Evolutionary conservation across 2,888 invertebrate genomes (phyloP).

Genomic region (Meiosimyza platycephala): DNA sequence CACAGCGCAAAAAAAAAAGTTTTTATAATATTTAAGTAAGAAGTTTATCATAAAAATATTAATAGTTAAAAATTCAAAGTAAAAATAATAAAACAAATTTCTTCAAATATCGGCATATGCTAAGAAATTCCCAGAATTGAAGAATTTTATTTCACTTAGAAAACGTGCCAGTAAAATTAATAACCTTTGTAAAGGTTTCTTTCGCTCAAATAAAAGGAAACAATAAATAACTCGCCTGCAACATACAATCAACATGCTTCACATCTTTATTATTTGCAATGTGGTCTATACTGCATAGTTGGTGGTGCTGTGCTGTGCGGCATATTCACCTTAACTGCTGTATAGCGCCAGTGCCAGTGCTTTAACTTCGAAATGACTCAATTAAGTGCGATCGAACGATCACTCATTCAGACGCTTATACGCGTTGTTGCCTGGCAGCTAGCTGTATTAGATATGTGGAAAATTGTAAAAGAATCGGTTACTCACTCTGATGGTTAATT

Average conservation of each 20-base stretch:
- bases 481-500: too few species aligned
- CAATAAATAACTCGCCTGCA: conserved; percentile 32
- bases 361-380: conserved; percentile 49
- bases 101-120: not conserved
- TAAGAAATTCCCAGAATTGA: not conserved
- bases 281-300: not conserved
- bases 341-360: conserved; percentile 23
- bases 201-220: conserved; percentile 24
- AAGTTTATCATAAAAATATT: not conserved
- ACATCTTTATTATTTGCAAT: conserved; percentile 19
- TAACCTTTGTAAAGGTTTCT: not conserved
- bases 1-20: conserved; percentile 1
- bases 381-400: conserved; percentile 44
- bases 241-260: conserved; percentile 26
- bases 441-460: too few species aligned
- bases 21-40: conserved; percentile 5
- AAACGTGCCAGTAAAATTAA: not conserved
- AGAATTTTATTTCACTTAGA: not conserved
- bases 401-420: conserved; percentile 33
- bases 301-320: too few species aligned
- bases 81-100: too few species aligned
- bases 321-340: too few species aligned
- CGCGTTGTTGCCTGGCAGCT: not conserved
- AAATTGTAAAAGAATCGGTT: too few species aligned
- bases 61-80: too few species aligned